Conservation (phyloP, 1,140 invertebrate genomes). For the Drosophila serrata region DNA sequence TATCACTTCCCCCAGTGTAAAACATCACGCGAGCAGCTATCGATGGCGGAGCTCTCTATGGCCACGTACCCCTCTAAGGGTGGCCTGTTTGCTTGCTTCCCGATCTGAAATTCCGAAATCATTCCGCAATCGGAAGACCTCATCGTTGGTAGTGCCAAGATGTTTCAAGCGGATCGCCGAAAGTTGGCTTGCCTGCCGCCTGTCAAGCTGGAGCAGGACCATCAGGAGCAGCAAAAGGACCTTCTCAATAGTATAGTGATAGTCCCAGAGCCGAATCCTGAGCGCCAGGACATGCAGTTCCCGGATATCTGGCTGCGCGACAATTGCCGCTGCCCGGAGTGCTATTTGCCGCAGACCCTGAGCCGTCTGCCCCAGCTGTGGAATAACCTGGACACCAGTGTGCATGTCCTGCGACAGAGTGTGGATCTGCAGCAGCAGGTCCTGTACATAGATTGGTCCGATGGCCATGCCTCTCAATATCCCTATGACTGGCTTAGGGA, state of each 20-base stretch:
- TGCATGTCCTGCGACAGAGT: conserved; percentile 51
- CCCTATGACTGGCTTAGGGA: conserved; percentile 87
- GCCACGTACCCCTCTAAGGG: conserved; percentile 36
- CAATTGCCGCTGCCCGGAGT: conserved; percentile 89
- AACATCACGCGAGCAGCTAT: conserved; percentile 49
- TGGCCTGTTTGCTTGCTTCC: conserved; percentile 15
- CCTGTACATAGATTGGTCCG: conserved; percentile 86
- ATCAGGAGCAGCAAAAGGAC: conserved; percentile 25
- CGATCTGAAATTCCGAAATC: conserved; percentile 11
- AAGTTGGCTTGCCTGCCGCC: background rate
- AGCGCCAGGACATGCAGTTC: conserved; percentile 85
- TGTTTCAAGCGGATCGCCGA: conserved; percentile 41
- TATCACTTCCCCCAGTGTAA: background rate
- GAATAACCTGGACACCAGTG: conserved; percentile 62
- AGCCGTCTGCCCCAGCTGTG: conserved; percentile 86
- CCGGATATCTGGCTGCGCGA: conserved; percentile 89
- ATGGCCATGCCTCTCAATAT: conserved; percentile 87
- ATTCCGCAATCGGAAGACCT: conserved; percentile 49
- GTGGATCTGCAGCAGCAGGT: conserved; percentile 34
- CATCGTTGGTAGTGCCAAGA: conserved; percentile 34
- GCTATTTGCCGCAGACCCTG: conserved; percentile 87
- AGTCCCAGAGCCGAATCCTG: conserved; percentile 18
- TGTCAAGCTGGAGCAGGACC: background rate
- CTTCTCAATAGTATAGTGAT: conserved; percentile 33
- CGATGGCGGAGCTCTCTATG: background rate